Conservation (phyloP, 2,888 invertebrate species). For the Dicyrtomina minuta region DNA sequence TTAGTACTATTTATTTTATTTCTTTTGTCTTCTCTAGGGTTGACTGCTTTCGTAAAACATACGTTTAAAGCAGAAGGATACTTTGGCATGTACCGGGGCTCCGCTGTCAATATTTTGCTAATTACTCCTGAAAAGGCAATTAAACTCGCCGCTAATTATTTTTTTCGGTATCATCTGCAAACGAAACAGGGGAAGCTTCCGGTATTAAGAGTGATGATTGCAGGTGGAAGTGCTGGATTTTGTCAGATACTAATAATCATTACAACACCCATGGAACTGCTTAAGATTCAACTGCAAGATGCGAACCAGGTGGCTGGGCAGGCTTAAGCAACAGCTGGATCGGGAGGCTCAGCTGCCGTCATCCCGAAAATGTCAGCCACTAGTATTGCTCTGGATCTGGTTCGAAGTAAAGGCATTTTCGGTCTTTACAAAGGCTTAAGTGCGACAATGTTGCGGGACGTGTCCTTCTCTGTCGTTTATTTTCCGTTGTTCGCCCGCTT, state of each 20-base stretch:
- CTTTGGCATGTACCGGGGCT: slow-evolving; percentile 97
- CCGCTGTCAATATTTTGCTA: slow-evolving; percentile 94
- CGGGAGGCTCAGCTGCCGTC: slow-evolving; percentile 67
- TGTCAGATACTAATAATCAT: slow-evolving; percentile 97
- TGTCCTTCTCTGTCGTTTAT: slow-evolving; percentile 94
- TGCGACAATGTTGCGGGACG: slow-evolving; percentile 89
- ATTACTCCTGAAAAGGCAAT: slow-evolving; percentile 99
- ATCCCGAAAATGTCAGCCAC: slow-evolving; percentile 75
- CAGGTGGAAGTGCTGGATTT: slow-evolving; percentile 92
- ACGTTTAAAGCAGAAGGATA: slow-evolving; percentile 90
- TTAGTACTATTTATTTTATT: too few species aligned
- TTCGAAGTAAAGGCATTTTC: slow-evolving; percentile 81
- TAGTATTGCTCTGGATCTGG: slow-evolving; percentile 71
- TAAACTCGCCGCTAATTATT: slow-evolving; percentile 96
- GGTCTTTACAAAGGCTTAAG: slow-evolving; percentile 93
- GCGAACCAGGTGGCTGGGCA: slow-evolving; percentile 81
- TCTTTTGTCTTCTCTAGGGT: too few species aligned
- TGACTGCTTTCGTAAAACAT: slow-evolving; percentile 94
- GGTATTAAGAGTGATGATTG: slow-evolving; percentile 80
- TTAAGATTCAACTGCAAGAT: slow-evolving; percentile 99
- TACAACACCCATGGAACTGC: slow-evolving; percentile 97
- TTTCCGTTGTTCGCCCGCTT: too few species aligned
- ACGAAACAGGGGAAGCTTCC: slow-evolving; percentile 74
- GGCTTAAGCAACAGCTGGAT: slow-evolving; percentile 62
- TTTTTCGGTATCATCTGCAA: slow-evolving; percentile 84